Conservation (phyloP, 1,140 invertebrate genomes). For the Drosophila setifemur region DNA sequence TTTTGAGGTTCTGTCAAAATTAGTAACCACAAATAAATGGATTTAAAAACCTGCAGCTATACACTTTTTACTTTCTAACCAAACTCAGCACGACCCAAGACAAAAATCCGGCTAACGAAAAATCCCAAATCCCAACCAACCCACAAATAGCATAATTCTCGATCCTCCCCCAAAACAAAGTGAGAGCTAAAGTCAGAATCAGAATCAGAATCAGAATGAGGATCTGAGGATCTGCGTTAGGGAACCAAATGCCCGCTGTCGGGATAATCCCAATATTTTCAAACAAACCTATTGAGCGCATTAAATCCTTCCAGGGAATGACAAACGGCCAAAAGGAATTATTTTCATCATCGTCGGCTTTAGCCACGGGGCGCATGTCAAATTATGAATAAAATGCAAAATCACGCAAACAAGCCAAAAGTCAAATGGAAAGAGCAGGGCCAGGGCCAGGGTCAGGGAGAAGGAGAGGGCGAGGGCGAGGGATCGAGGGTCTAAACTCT, state of each 20-base stretch:
- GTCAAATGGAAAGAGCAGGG: conserved; percentile 38
- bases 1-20: no score
- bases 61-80: background rate
- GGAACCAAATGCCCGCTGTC: conserved; percentile 55
- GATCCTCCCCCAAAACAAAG: conserved; percentile 47
- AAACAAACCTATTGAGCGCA: conserved; percentile 78
- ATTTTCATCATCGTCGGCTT: conserved; percentile 82
- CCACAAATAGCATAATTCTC: conserved; percentile 38
- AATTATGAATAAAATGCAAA: conserved; percentile 81
- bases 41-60: conserved; percentile 15
- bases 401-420: conserved; percentile 72
- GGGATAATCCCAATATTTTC: conserved; percentile 80
- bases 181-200: background rate
- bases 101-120: background rate
- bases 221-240: conserved; percentile 9
- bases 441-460: background rate
- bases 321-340: conserved; percentile 45
- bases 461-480: background rate
- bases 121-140: conserved; percentile 13
- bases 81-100: background rate
- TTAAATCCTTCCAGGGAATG: conserved; percentile 77
- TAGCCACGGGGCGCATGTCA: conserved; percentile 81
- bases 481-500: conserved; percentile 38
- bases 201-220: background rate
- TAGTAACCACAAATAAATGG: no score